phyloP scores from a whole-genome alignment of 2,888 invertebrate genomes.

The Drosophila acutilabella region DNA sequence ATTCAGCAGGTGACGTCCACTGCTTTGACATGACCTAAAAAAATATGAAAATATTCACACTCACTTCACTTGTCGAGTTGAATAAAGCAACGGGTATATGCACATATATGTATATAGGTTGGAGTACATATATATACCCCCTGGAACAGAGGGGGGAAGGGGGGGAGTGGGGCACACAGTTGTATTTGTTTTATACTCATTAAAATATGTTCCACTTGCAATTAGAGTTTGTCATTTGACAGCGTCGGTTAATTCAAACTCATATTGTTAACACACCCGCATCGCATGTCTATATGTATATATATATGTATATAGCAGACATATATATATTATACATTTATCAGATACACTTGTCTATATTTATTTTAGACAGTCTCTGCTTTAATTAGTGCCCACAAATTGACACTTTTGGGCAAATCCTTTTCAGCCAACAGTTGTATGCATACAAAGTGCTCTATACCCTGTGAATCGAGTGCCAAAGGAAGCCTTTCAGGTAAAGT shows the following conservation, averaged over 20 bases:
- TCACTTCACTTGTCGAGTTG: slow-evolving; percentile 79
- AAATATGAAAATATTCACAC: slow-evolving; percentile 71
- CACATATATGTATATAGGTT: slow-evolving; percentile 24
- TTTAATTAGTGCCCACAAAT: slow-evolving; percentile 43
- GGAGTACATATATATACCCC: slow-evolving; percentile 5
- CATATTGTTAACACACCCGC: slow-evolving; percentile 62
- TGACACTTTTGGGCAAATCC: slow-evolving; percentile 13
- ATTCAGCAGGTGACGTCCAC: slow-evolving; percentile 66
- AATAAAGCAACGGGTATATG: slow-evolving; percentile 56
- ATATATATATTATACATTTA: slow-evolving; percentile 4
- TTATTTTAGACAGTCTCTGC: slow-evolving; percentile 1
- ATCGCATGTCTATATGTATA: too few species aligned
- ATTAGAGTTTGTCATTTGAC: slow-evolving; percentile 79
- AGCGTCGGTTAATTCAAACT: slow-evolving; percentile 50
- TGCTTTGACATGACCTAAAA: slow-evolving; percentile 76
- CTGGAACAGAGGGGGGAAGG: background rate
- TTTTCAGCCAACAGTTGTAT: slow-evolving; percentile 28
- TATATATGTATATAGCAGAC: background rate
- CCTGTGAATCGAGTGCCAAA: background rate
- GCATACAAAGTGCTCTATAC: background rate
- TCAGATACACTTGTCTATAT: slow-evolving; percentile 3
- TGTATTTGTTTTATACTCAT: slow-evolving; percentile 45
- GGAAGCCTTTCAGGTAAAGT: too few species aligned
- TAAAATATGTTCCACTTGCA: slow-evolving; percentile 76
- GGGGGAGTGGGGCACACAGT: background rate